Percentiles rank a stretch among this genome's conserved stretches.
Evolutionary conservation across 2,797 vertebrate genomes (phyloP).

Genomic region (Sternarchorhynchus goeldii): DNA sequence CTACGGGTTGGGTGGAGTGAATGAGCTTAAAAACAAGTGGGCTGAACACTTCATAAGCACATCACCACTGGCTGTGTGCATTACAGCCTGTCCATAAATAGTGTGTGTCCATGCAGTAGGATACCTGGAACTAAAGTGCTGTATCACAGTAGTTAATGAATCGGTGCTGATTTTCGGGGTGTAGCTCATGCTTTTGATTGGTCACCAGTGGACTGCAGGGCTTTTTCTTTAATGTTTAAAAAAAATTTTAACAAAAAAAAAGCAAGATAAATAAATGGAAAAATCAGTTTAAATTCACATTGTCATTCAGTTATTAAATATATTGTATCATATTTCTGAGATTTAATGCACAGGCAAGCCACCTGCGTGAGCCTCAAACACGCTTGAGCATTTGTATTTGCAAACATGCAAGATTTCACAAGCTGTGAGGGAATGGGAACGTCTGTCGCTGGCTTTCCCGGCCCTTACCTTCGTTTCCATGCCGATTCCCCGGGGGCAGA

Average conservation of each 20-base stretch:
- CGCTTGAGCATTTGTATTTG: constrained; percentile 10
- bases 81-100: no score
- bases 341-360: neutral
- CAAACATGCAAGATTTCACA: constrained; percentile 9
- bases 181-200: neutral
- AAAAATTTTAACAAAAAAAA: no score
- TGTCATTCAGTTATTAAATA: no score
- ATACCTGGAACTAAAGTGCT: neutral
- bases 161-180: neutral
- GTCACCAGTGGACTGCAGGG: no score
- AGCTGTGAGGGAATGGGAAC: neutral
- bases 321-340: no score
- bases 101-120: neutral
- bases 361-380: neutral
- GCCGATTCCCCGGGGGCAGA: constrained; percentile 55
- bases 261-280: no score
- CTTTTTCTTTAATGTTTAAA: no score
- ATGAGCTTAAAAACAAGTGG: neutral
- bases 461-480: constrained; percentile 42
- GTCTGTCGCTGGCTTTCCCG: constrained; percentile 32
- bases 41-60: neutral
- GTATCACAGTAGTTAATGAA: neutral
- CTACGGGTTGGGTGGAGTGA: no score
- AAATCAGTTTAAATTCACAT: no score
- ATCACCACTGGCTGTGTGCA: neutral